Conservation (phyloP, 2,113 vertebrate species). For the Tautogolabrus adspersus region DNA sequence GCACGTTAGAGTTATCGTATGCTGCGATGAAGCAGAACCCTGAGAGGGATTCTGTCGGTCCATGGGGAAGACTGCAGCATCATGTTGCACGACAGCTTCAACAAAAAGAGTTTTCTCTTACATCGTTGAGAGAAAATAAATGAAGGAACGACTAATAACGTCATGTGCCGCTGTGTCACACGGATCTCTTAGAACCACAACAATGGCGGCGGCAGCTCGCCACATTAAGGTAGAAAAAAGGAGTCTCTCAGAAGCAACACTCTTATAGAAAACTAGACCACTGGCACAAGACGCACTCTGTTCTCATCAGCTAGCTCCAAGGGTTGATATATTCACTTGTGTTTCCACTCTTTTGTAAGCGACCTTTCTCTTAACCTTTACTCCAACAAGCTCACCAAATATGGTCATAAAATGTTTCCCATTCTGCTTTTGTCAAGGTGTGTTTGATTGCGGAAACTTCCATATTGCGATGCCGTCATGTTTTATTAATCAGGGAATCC, state of each 20-base stretch:
- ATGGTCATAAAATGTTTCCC: constrained; percentile 31
- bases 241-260: constrained; percentile 9
- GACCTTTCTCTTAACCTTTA: too few relatives aligned
- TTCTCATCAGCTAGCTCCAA: too few relatives aligned
- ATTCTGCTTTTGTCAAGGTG: constrained; percentile 68
- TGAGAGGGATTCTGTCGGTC: too few relatives aligned
- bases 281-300: constrained; percentile 73
- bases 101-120: too few relatives aligned
- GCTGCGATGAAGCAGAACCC: too few relatives aligned
- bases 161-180: constrained; percentile 13
- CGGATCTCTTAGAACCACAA: constrained; percentile 5
- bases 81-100: too few relatives aligned
- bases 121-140: too few relatives aligned
- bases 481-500: constrained; percentile 44
- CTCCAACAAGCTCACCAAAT: background rate
- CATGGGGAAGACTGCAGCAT: too few relatives aligned
- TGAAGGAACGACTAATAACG: background rate
- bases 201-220: constrained; percentile 12
- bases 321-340: too few relatives aligned
- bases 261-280: background rate
- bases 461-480: constrained; percentile 74
- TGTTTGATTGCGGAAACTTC: constrained; percentile 77
- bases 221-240: background rate
- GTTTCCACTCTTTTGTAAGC: background rate
- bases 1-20: too few relatives aligned